A percentile compares a stretch with the other conserved stretches of the same genome.
phyloP scores from a whole-genome alignment of 2,888 invertebrate genomes.

The Andrena chrysosceles region DNA sequence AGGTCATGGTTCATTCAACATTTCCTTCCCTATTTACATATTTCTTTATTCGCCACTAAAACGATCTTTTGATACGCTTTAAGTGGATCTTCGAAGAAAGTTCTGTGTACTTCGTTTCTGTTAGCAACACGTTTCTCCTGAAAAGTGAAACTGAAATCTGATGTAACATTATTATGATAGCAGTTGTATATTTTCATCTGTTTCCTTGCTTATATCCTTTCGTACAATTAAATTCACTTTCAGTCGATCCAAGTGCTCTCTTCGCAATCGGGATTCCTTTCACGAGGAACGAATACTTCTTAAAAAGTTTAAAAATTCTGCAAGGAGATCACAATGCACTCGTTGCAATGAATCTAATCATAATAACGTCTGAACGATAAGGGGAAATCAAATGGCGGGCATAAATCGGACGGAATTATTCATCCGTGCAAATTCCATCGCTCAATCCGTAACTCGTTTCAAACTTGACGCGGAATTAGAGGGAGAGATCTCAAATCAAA shows the following conservation, averaged over 20 bases:
- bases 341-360: neutral
- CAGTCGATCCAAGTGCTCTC: no score
- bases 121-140: neutral
- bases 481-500: conserved; percentile 12
- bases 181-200: neutral
- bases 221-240: neutral
- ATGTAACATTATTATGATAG: neutral
- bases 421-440: conserved; percentile 22
- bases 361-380: conserved; percentile 3
- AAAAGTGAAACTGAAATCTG: neutral
- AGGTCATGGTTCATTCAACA: conserved; percentile 47
- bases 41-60: conserved; percentile 38
- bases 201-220: neutral
- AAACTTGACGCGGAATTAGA: conserved; percentile 13
- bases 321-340: neutral
- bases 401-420: conserved; percentile 11
- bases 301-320: neutral
- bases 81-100: neutral
- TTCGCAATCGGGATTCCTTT: no score
- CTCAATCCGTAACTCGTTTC: neutral
- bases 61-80: conserved; percentile 28
- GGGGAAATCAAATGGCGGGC: neutral
- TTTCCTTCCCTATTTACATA: conserved; percentile 48
- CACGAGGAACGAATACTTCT: no score
- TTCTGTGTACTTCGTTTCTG: neutral